phyloP scores from a whole-genome alignment of 2,113 vertebrate genomes.

The Megaptera novaeangliae region DNA sequence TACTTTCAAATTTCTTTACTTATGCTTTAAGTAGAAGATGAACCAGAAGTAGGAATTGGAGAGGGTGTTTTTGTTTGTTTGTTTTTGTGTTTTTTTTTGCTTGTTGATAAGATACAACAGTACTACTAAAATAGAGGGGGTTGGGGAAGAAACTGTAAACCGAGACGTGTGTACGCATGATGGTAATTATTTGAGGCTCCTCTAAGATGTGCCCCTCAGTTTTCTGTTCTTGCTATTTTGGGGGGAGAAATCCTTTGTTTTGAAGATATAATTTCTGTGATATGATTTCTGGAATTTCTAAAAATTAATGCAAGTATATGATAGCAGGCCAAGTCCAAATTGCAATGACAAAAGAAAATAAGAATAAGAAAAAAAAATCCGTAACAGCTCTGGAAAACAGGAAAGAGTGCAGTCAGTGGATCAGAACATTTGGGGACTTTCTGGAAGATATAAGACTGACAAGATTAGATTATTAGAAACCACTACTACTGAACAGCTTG shows the following conservation, averaged over 20 bases:
- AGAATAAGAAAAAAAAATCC: not conserved
- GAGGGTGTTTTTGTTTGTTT: not conserved
- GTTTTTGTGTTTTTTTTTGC: not conserved
- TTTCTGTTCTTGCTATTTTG: not conserved
- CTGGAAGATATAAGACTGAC: not conserved
- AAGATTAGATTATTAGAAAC: slow-evolving; percentile 5
- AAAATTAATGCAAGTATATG: not conserved
- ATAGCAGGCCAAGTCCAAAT: not conserved
- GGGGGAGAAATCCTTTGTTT: not conserved
- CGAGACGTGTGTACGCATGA: not conserved
- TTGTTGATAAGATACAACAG: not conserved
- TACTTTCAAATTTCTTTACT: not conserved
- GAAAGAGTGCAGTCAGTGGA: not conserved
- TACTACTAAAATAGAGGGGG: not conserved
- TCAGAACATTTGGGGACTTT: not conserved
- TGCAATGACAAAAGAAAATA: not conserved
- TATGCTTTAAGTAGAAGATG: not conserved
- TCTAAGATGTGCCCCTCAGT: not conserved
- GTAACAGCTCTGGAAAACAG: not conserved
- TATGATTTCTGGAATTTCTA: not conserved
- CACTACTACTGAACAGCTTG: not conserved
- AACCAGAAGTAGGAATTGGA: slow-evolving; percentile 2
- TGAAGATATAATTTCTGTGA: not conserved
- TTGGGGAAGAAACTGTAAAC: not conserved
- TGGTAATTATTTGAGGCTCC: not conserved